Evolutionary conservation across 2,797 vertebrate genomes (phyloP), one percentile per base, ranked within the genome.

Genomic region (Phataginus tetradactyla): DNA sequence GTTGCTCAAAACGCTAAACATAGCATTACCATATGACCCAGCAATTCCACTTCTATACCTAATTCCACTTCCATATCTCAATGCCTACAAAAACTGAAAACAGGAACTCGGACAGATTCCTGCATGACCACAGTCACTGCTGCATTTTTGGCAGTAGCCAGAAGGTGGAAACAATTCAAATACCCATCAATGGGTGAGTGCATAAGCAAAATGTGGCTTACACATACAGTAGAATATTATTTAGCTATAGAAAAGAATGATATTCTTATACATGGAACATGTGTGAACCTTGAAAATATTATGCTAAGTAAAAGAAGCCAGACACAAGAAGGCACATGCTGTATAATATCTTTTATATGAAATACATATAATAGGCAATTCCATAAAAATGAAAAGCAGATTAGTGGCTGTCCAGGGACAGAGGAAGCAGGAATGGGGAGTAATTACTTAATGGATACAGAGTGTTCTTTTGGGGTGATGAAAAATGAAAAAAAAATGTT

Each of bases 261-360:
- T 91, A 55, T 80, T 75, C 71, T 96, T 72, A 49, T 77, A 64
- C 34, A 72, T 86, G 75, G 29, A 37, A n/a, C 14, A 42, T 94
- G 5, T 8, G 32, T 45, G 18, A 71, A 39, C 12, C 61, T 77
- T 68, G 42, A 85, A 95, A 93, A 74, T 29, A 53, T 68, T 87
- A 59, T 61, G 66, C 72, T 53, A 80, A 66, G n/a, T 75, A 12
- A 45, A 86, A 86, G 69, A 91, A 90, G 29, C 49, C 59, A 83
- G 61, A 78, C 27, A 37, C 13, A 63, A 86, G 94, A 74, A 20
- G n/a, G 74, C 59, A 84, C 11, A 34, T 89, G 53, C 20, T 14
- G 4, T 66, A 29, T 93, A 55, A 71, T 88, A 53, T 49, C 7
- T 75, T 91, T 49, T 42, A 34, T 53, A 74, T 78, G 45, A 90